These are phyloP conservation scores for Holacanthella duospinosa DNA, from an alignment of 2,888 invertebrate genomes.

Conservation along the genomic window DNA sequence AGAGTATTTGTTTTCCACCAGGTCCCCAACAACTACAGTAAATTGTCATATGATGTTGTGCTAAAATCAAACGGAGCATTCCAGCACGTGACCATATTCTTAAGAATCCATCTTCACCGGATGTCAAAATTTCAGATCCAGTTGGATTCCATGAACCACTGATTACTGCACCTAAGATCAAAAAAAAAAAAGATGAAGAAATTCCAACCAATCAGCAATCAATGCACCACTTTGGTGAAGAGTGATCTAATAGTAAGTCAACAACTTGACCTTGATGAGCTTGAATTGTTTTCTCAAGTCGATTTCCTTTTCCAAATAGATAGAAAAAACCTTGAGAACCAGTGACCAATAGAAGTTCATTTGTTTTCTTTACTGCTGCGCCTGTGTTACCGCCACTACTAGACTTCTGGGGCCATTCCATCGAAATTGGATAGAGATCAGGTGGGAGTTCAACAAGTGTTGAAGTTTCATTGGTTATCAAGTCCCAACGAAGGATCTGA, in stretches of 20 bases:
- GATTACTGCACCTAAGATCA: conserved; percentile 66
- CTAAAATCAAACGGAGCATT: conserved; percentile 77
- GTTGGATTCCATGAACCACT: conserved; percentile 88
- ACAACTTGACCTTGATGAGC: conserved; percentile 64
- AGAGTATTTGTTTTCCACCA: conserved; percentile 49
- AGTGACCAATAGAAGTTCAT: conserved; percentile 33
- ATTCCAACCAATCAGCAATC: no score
- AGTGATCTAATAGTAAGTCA: no score
- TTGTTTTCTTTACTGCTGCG: conserved; percentile 27
- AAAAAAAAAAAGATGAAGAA: no score
- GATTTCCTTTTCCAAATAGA: conserved; percentile 74
- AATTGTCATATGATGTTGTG: conserved; percentile 69
- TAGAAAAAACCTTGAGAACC: conserved; percentile 50
- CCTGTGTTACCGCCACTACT: conserved; percentile 17
- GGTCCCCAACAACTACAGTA: conserved; percentile 69
- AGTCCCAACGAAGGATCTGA: conserved; percentile 76
- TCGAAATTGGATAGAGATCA: conserved; percentile 76
- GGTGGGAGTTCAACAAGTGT: conserved; percentile 66
- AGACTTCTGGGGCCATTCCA: conserved; percentile 74
- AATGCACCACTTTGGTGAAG: no score
- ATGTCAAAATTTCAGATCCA: conserved; percentile 89
- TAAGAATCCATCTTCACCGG: conserved; percentile 91
- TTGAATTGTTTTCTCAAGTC: conserved; percentile 82
- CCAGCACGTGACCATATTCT: conserved; percentile 97
- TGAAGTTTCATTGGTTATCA: conserved; percentile 64